phyloP scores from a whole-genome alignment of 2,797 vertebrate species.

The Sebastiscus tertius region DNA sequence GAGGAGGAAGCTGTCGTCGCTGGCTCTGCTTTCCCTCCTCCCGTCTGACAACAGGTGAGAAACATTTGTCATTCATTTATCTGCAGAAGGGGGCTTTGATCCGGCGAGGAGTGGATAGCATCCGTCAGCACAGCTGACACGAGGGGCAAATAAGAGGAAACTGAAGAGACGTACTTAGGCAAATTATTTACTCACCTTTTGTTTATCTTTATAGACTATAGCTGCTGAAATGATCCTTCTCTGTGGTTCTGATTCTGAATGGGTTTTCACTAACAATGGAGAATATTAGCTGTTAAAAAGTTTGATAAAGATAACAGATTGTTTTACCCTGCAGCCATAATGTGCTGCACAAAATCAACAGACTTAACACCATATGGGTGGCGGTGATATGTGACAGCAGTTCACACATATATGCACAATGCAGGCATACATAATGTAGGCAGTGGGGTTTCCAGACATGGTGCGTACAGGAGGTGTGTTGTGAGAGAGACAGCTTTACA shows the following conservation, averaged over 20 bases:
- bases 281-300: background rate
- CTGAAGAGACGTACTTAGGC: constrained; percentile 6
- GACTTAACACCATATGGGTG: background rate
- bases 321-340: background rate
- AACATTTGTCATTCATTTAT: constrained; percentile 24
- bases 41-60: constrained; percentile 92
- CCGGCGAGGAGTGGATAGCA: background rate
- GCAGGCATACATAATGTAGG: background rate
- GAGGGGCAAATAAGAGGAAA: background rate
- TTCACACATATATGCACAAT: background rate
- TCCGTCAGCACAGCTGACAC: background rate
- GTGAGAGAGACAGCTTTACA: background rate
- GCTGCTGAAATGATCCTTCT: background rate
- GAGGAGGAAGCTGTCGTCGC: constrained; percentile 95
- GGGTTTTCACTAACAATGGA: background rate
- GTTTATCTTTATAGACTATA: constrained; percentile 1
- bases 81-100: constrained; percentile 19
- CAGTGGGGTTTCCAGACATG: background rate
- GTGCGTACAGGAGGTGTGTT: background rate
- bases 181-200: background rate
- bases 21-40: constrained; percentile 94
- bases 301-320: background rate
- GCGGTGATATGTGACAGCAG: background rate
- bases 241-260: background rate
- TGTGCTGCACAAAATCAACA: background rate